phyloP scores from a whole-genome alignment of 1,140 invertebrate genomes.

The Microplitis demolitor region DNA sequence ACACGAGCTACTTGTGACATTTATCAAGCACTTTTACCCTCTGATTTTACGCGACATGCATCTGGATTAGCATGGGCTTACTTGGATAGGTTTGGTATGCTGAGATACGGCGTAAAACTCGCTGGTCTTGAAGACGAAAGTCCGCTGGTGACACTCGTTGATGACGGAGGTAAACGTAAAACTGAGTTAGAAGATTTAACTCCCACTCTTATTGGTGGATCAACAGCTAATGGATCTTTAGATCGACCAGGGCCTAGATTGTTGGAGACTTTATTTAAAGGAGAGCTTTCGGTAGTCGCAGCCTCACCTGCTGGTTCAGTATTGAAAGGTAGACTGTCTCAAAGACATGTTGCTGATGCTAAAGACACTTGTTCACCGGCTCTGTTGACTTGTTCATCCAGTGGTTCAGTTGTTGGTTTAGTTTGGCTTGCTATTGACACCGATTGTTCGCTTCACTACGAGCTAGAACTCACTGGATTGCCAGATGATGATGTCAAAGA shows the following conservation, averaged over 20 bases:
- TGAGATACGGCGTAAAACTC: constrained; percentile 73
- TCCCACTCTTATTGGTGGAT: constrained; percentile 64
- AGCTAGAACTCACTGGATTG: constrained; percentile 64
- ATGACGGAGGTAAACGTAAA: constrained; percentile 69
- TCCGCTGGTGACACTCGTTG: constrained; percentile 72
- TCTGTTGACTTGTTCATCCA: constrained; percentile 65
- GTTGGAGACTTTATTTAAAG: constrained; percentile 79
- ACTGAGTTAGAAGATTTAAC: constrained; percentile 75
- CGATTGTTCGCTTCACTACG: constrained; percentile 83
- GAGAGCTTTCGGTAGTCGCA: constrained; percentile 77
- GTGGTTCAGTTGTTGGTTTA: constrained; percentile 68
- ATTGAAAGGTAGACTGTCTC: constrained; percentile 69
- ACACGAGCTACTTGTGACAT: constrained; percentile 79
- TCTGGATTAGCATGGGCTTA: constrained; percentile 81
- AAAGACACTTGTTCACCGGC: constrained; percentile 71
- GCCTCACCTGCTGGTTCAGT: constrained; percentile 64
- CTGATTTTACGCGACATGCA: constrained; percentile 57
- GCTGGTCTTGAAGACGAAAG: constrained; percentile 61
- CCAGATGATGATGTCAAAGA: background rate
- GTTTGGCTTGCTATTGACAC: constrained; percentile 82
- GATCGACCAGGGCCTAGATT: constrained; percentile 70
- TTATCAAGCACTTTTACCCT: constrained; percentile 71
- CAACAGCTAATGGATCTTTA: constrained; percentile 70
- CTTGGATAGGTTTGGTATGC: constrained; percentile 73
- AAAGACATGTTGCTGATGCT: constrained; percentile 75